Percentiles rank a stretch among this genome's conserved stretches.
These are phyloP conservation scores for Crotalus tigris DNA, from an alignment of 2,113 vertebrate genomes.

Conservation along the genomic window DNA sequence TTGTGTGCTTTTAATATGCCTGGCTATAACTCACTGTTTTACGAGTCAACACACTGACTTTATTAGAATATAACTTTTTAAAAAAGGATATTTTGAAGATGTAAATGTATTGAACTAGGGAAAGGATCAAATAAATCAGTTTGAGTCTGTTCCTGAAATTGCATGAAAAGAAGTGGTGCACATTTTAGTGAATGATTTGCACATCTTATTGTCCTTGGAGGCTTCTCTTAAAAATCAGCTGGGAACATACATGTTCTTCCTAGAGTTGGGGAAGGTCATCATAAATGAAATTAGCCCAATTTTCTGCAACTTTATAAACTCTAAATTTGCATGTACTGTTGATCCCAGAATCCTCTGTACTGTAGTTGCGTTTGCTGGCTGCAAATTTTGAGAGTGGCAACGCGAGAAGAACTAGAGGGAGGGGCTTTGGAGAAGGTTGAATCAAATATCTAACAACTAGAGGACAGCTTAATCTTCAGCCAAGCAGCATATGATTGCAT, in stretches of 20 bases:
- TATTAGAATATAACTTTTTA: neutral
- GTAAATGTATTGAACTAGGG: neutral
- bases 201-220: neutral
- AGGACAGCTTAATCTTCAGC: neutral
- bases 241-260: neutral
- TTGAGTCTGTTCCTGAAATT: neutral
- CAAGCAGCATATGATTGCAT: neutral
- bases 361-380: neutral
- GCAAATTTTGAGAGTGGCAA: neutral
- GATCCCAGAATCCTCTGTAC: neutral
- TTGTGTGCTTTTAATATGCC: neutral
- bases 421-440: neutral
- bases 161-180: neutral
- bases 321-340: neutral
- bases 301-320: neutral
- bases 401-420: neutral
- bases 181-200: neutral
- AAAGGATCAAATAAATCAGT: neutral
- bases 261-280: neutral
- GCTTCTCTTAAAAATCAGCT: neutral
- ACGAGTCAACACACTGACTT: neutral
- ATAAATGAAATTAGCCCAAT: neutral
- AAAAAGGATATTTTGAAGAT: neutral
- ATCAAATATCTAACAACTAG: neutral
- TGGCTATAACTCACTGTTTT: neutral